Percentiles rank a stretch among this genome's conserved stretches.
These are phyloP conservation scores for Drosophila ohnishii DNA, from an alignment of 1,140 invertebrate genomes.

Conservation along the genomic window DNA sequence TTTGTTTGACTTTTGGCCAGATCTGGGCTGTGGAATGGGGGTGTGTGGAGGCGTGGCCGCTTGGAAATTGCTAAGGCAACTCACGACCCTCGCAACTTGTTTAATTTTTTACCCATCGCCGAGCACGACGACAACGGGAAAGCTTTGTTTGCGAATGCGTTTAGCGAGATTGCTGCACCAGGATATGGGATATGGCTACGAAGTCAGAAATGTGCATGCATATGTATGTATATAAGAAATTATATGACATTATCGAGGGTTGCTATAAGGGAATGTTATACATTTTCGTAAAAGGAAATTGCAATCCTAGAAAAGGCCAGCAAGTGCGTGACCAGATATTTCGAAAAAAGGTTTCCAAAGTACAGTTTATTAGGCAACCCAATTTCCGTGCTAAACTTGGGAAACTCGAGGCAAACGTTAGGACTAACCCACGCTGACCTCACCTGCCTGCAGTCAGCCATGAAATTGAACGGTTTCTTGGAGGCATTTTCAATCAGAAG, in stretches of 20 bases:
- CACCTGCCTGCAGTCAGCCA: constrained; percentile 48
- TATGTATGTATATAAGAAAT: not conserved
- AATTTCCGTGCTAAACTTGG: not conserved
- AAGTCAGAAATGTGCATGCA: constrained; percentile 22
- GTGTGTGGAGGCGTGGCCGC: constrained; percentile 2
- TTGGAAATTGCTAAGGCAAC: constrained; percentile 41
- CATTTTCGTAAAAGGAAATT: not conserved
- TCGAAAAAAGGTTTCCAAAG: not conserved
- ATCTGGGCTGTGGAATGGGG: constrained; percentile 13
- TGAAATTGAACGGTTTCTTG: constrained; percentile 59
- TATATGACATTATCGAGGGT: constrained; percentile 2
- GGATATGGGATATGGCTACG: constrained; percentile 43
- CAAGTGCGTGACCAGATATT: not conserved
- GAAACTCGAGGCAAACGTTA: constrained; percentile 8
- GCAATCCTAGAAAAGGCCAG: not conserved
- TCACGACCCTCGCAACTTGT: constrained; percentile 45
- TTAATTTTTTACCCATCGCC: constrained; percentile 58
- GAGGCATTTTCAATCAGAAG: constrained; percentile 54
- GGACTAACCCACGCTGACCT: constrained; percentile 33
- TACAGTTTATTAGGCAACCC: not conserved
- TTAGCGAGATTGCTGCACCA: constrained; percentile 58
- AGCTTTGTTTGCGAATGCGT: constrained; percentile 68
- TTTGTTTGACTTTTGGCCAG: constrained; percentile 76
- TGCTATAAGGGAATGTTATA: not conserved
- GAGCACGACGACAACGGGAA: constrained; percentile 36